Base-by-base conservation (phyloP, 2,888 invertebrate genomes). In the Chrysina gloriosa region DNA sequence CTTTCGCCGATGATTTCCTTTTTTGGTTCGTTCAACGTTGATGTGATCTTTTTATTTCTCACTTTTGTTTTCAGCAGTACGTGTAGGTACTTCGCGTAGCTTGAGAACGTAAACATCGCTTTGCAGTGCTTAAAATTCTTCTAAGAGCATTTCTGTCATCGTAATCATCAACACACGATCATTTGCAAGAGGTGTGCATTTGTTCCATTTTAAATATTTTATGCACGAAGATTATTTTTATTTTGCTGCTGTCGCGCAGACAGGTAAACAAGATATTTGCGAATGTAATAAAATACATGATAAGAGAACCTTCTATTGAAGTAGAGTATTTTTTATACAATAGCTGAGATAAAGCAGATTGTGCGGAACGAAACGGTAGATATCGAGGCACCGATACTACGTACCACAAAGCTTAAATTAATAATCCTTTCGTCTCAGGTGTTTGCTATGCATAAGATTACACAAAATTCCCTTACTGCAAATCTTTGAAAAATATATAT, bases 231-330 rank as follows among this genome's bases (percentile, higher is more conserved):
- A 42, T 61, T 14, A 14, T 58, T 58, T 7, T 61, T 61, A 7
- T 29, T 39, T 42, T 27, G 27, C 27, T 42, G 21, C 25, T 42
- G 23, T n/a, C 16, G 11, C 6, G 42, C 58, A 61, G 58, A 61
- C 58, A 61, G 42, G 58, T 61, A 61, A 61, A 61, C 58, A 61
- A 61, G 58, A 42, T 42, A 61, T 61, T 45, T 27, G 58, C 27
- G 42, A 45, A 42, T 25, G 27, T 61, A 61, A 42, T 61, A 42
- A 61, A 45, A n/a, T 14, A 52, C 42, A 9, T 27, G 58, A 61
- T 61, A 61, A 61, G 42, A 61, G n/a, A 25, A 42, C 5, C 16
- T 29, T 61, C 42, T 42, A 45, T 42, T 42, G 42, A 61, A 25
- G 45, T 14, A 58, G 11, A 7, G 14, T 25, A 42, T 27, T 61